phyloP scores from a whole-genome alignment of 2,888 invertebrate genomes.

The Arrhopalites spinosus region DNA sequence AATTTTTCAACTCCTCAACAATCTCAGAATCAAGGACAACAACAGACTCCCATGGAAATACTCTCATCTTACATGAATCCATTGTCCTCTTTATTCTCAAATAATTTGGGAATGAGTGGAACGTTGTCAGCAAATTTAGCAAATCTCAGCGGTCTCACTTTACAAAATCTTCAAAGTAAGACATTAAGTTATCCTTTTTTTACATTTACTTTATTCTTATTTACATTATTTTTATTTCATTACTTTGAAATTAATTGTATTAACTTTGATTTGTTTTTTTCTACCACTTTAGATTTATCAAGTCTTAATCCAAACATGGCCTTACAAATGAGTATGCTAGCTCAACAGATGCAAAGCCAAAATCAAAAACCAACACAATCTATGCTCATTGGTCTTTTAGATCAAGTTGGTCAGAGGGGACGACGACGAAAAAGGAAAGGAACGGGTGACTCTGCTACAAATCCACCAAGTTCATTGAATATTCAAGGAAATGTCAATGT shows the following conservation, averaged over 20 bases:
- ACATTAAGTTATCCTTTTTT: no score
- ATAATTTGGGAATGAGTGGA: slow-evolving; percentile 9
- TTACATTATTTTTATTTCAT: slow-evolving; percentile 15
- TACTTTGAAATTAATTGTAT: no score
- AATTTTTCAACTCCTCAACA: slow-evolving; percentile 7
- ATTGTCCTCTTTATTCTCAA: slow-evolving; percentile 20
- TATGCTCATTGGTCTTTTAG: slow-evolving; percentile 38
- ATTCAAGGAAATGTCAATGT: slow-evolving; percentile 23
- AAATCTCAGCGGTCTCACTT: slow-evolving; percentile 27
- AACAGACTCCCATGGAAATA: slow-evolving; percentile 38
- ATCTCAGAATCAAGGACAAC: slow-evolving; percentile 20
- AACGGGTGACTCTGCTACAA: slow-evolving; percentile 39
- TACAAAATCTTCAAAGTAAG: slow-evolving; percentile 41
- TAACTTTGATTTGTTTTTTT: no score
- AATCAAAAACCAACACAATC: slow-evolving; percentile 11
- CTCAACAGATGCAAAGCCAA: slow-evolving; percentile 23
- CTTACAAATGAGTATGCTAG: slow-evolving; percentile 33
- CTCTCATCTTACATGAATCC: slow-evolving; percentile 37
- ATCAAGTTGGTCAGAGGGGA: slow-evolving; percentile 50
- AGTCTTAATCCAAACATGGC: slow-evolving; percentile 35
- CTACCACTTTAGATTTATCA: no score
- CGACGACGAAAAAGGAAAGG: slow-evolving; percentile 52
- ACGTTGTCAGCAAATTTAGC: slow-evolving; percentile 16
- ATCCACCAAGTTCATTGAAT: neutral
- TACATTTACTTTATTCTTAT: slow-evolving; percentile 2